Conservation (phyloP, 2,797 vertebrate species). For the Onychomys torridus region DNA sequence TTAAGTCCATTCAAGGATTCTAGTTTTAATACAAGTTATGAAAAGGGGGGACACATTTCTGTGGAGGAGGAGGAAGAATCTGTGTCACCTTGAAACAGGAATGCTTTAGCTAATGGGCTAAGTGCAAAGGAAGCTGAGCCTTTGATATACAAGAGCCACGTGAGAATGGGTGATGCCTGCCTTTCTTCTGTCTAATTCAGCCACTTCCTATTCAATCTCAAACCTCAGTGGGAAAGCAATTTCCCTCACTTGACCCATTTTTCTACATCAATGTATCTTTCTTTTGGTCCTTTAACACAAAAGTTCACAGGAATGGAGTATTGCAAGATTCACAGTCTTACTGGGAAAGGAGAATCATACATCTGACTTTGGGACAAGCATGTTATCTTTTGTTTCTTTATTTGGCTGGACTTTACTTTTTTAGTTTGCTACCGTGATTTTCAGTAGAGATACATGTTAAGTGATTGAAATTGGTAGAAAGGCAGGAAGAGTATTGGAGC, state of each 20-base stretch:
- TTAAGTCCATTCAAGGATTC: slow-evolving; percentile 35
- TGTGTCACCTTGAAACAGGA: slow-evolving; percentile 44
- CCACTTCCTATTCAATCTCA: slow-evolving; percentile 40
- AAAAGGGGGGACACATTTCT: slow-evolving; percentile 18
- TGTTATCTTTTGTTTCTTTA: not conserved
- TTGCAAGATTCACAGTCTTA: not conserved
- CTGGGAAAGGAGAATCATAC: not conserved
- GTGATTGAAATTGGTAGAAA: not conserved
- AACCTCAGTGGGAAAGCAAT: slow-evolving; percentile 53
- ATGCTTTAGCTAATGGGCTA: not conserved
- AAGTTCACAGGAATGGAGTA: not conserved
- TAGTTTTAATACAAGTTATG: slow-evolving; percentile 52
- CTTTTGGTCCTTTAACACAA: not conserved
- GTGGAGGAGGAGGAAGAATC: not conserved
- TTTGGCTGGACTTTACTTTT: not conserved
- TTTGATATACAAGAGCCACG: not conserved
- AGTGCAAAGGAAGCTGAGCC: not conserved
- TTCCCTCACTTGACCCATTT: slow-evolving; percentile 70
- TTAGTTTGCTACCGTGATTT: not conserved
- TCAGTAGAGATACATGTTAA: not conserved
- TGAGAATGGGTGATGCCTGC: not conserved
- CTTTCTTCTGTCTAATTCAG: slow-evolving; percentile 21
- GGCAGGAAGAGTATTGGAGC: not conserved
- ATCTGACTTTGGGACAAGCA: not conserved
- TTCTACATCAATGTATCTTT: not conserved